phyloP scores from a whole-genome alignment of 2,113 vertebrate species.

The Chaetodon auriga region DNA sequence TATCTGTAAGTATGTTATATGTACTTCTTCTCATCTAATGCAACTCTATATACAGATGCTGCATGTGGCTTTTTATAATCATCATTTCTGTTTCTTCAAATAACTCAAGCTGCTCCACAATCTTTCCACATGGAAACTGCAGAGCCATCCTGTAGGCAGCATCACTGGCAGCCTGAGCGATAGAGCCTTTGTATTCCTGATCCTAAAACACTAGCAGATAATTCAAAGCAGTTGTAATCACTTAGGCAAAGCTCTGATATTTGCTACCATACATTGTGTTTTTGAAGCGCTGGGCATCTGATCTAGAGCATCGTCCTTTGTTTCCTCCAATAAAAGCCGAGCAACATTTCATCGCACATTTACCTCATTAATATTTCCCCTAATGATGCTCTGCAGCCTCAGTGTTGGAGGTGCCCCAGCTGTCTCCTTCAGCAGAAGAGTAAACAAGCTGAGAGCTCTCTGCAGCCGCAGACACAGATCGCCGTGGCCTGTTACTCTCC shows the following conservation, averaged over 20 bases:
- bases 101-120: neutral
- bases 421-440: slow-evolving; percentile 67
- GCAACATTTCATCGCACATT: slow-evolving; percentile 30
- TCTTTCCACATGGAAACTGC: too few species aligned
- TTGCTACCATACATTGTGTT: neutral
- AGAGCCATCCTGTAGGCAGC: neutral
- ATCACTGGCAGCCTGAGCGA: neutral
- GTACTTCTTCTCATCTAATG: too few species aligned
- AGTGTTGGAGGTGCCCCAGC: slow-evolving; percentile 62
- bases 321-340: slow-evolving; percentile 4
- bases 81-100: neutral
- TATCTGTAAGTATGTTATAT: too few species aligned
- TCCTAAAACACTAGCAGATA: neutral
- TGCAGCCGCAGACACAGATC: slow-evolving; percentile 54
- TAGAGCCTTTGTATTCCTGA: neutral
- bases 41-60: neutral
- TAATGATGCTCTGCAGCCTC: slow-evolving; percentile 52
- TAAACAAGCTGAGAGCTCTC: slow-evolving; percentile 71
- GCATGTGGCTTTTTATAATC: neutral
- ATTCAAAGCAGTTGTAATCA: neutral
- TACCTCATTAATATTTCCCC: slow-evolving; percentile 51
- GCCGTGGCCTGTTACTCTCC: slow-evolving; percentile 57
- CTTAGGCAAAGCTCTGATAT: neutral
- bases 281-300: neutral
- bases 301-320: slow-evolving; percentile 6